phyloP scores from a whole-genome alignment of 2,113 vertebrate genomes.

The Malurus melanocephalus region DNA sequence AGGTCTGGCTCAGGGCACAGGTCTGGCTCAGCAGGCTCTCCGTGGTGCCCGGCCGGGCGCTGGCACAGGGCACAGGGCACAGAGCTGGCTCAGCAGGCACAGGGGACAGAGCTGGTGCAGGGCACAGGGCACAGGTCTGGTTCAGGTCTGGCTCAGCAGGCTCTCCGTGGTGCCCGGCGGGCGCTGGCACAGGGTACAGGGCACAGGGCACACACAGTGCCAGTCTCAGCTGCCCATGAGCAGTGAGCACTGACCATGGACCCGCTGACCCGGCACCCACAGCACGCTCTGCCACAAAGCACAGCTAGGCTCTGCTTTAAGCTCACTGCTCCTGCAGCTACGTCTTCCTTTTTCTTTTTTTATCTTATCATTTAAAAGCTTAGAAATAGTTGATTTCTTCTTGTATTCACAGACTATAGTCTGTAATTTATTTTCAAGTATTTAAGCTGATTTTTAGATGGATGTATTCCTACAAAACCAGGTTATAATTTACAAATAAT shows the following conservation, averaged over 20 bases:
- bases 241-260: no score
- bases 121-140: no score
- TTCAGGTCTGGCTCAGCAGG: no score
- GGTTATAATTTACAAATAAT: not conserved
- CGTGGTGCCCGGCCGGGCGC: no score
- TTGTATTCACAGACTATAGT: not conserved
- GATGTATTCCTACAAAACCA: not conserved
- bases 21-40: no score
- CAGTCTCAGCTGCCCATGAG: not conserved
- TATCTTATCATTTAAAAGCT: not conserved
- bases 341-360: not conserved
- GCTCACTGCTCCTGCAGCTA: not conserved
- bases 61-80: no score
- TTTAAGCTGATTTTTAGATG: not conserved
- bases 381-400: not conserved
- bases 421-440: not conserved
- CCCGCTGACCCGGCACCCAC: not conserved
- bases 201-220: no score
- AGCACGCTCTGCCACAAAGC: accelerated
- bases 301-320: not conserved
- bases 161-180: no score
- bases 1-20: no score
- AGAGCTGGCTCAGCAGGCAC: no score
- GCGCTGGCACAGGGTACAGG: no score
- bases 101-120: no score